phyloP scores from a whole-genome alignment of 2,113 vertebrate genomes.

The Passer montanus region DNA sequence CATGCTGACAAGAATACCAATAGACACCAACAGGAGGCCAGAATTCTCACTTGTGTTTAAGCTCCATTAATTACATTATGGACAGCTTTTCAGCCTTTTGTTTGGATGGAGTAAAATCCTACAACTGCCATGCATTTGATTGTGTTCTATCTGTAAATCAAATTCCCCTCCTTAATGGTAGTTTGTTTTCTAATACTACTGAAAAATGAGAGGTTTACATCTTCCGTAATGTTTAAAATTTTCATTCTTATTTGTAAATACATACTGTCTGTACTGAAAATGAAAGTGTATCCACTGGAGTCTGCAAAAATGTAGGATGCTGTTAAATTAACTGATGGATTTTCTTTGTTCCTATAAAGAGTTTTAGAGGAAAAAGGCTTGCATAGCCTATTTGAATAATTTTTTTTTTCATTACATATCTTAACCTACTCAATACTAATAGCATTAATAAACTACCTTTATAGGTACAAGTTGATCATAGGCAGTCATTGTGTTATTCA shows the following conservation, averaged over 20 bases:
- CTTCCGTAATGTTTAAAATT: neutral
- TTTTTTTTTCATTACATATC: neutral
- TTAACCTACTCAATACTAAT: neutral
- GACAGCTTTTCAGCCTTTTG: neutral
- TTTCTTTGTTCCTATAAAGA: neutral
- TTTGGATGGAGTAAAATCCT: neutral
- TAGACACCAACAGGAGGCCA: constrained; percentile 11
- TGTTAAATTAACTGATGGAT: neutral
- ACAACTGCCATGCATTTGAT: neutral
- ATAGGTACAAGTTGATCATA: neutral
- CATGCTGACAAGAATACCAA: constrained; percentile 7
- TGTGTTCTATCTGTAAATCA: neutral
- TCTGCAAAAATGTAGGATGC: neutral
- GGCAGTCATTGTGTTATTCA: neutral
- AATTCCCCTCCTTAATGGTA: neutral
- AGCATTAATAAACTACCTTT: neutral
- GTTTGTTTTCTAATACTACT: neutral
- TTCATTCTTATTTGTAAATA: neutral
- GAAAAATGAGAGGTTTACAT: neutral
- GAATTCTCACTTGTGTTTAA: neutral
- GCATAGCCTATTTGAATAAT: neutral
- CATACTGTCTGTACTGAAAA: neutral
- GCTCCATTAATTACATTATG: neutral
- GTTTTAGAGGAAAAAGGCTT: neutral
- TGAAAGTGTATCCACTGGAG: neutral